A percentile compares a stretch with the other conserved stretches of the same genome.
Evolutionary conservation across 2,888 invertebrate genomes (phyloP).

Genomic region (Nomada ruficornis): DNA sequence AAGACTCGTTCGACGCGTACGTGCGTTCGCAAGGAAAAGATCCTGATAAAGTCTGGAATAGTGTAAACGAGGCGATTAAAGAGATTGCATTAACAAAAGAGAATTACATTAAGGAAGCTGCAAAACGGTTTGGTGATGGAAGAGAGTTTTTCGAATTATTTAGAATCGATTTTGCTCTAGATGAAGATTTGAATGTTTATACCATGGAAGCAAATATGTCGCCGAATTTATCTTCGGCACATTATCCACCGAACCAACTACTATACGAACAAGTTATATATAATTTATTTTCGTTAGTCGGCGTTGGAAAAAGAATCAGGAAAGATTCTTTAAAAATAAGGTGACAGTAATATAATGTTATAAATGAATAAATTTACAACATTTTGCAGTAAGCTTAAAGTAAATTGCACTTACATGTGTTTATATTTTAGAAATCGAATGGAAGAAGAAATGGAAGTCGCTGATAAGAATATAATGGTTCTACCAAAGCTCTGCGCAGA

Average conservation of each 20-base stretch:
- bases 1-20: slow-evolving; percentile 93
- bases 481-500: slow-evolving; percentile 89
- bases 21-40: slow-evolving; percentile 88
- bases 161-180: slow-evolving; percentile 96
- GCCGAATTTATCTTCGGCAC: slow-evolving; percentile 97
- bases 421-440: slow-evolving; percentile 39
- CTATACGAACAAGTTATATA: slow-evolving; percentile 97
- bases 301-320: slow-evolving; percentile 87
- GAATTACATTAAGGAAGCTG: slow-evolving; percentile 87
- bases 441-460: slow-evolving; percentile 88
- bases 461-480: slow-evolving; percentile 92
- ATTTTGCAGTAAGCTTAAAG: not conserved
- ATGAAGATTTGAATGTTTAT: slow-evolving; percentile 93
- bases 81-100: slow-evolving; percentile 90
- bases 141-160: slow-evolving; percentile 96
- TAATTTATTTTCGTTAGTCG: slow-evolving; percentile 92
- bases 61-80: slow-evolving; percentile 92
- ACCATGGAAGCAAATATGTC: slow-evolving; percentile 99
- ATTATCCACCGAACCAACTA: slow-evolving; percentile 94
- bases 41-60: slow-evolving; percentile 91
- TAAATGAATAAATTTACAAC: not conserved
- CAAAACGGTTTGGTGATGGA: slow-evolving; percentile 82
- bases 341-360: slow-evolving; percentile 76
- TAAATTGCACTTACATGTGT: not conserved
- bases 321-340: slow-evolving; percentile 82